Evolutionary conservation across 2,888 invertebrate species (phyloP), one percentile per base, ranked within the genome.

Genomic region (Parnassius glacialis): DNA sequence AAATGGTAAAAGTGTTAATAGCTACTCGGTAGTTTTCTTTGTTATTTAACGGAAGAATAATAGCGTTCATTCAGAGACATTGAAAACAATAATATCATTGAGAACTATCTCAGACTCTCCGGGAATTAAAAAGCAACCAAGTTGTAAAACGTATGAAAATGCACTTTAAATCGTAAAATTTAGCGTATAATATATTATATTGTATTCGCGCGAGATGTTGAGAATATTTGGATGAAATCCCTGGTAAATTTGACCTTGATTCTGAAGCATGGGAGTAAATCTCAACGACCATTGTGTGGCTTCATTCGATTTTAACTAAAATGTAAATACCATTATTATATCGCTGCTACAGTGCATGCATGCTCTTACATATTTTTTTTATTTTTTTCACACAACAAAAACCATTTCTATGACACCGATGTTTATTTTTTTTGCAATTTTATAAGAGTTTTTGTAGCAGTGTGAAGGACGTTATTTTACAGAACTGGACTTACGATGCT

Each of bases 201-300:
- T 10, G 11, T n/a, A 34, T 45, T 45, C n/a, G 5, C 48, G 2
- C 7, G 13, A 13, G 3, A 54, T 11, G 74, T 68, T 70, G 73
- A 71, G 74, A 72, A 78, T 79, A 81, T 83, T 81, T 78, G 75
- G 80, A 81, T 81, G 81, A 83, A 83, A 86, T 80, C 78, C 81
- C 78, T 81, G 84, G 85, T 83, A 80, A 85, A 83, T 84, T 83
- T 85, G 85, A 90, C 89, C 89, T 84, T 87, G 87, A 88, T 89
- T 86, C 84, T 73, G 75, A 57, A 74, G 70, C 74, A 78, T 80
- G 83, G 78, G 84, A 84, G 80, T 74, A 72, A 81, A 84, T 84
- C 82, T 85, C 83, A 74, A 82, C 77, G 67, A 67, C 76, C 72
- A 85, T 88, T 86, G 85, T 87, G 67, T 72, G 74, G 76, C 80